A percentile compares a stretch with the other conserved stretches of the same genome.
These are phyloP conservation scores for Cassiopea xamachana DNA, from an alignment of 30 jellyfish, hydroid and myxozoan species.

Conservation along the genomic window DNA sequence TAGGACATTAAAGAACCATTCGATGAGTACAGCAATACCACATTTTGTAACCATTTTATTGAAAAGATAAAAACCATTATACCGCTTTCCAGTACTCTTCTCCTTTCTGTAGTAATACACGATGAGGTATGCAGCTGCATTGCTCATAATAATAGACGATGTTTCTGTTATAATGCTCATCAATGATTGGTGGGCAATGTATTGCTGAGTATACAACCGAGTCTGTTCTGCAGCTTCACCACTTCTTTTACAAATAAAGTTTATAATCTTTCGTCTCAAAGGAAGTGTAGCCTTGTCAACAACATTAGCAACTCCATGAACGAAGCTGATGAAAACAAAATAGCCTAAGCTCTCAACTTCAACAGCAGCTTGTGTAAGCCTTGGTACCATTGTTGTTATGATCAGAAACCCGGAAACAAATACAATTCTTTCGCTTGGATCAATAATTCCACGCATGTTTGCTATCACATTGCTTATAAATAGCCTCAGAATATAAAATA, in stretches of 20 bases:
- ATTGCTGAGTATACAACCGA: background rate
- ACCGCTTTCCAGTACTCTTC: conserved; percentile 10
- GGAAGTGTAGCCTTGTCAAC: conserved; percentile 28
- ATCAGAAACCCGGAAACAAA: background rate
- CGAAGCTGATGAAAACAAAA: conserved; percentile 23
- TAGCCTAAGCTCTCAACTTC: conserved; percentile 8
- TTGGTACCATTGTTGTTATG: background rate
- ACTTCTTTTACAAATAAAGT: background rate
- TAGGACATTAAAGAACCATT: conserved; percentile 1
- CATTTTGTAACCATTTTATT: conserved; percentile 3
- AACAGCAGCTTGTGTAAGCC: conserved; percentile 21
- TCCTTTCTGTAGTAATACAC: conserved; percentile 28
- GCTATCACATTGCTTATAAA: background rate
- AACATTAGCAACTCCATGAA: conserved; percentile 19
- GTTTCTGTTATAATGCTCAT: conserved; percentile 36
- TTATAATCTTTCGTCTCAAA: background rate
- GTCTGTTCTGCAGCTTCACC: background rate
- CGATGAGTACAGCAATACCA: conserved; percentile 22
- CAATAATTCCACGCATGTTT: background rate
- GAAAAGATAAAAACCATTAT: conserved; percentile 16
- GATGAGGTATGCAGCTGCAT: conserved; percentile 16
- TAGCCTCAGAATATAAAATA: conserved; percentile 13
- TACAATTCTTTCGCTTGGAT: background rate
- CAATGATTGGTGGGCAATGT: conserved; percentile 27
- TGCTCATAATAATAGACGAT: conserved; percentile 17